These are phyloP conservation scores for Bombus confusus DNA, from an alignment of 1,140 invertebrate genomes.

Conservation along the genomic window DNA sequence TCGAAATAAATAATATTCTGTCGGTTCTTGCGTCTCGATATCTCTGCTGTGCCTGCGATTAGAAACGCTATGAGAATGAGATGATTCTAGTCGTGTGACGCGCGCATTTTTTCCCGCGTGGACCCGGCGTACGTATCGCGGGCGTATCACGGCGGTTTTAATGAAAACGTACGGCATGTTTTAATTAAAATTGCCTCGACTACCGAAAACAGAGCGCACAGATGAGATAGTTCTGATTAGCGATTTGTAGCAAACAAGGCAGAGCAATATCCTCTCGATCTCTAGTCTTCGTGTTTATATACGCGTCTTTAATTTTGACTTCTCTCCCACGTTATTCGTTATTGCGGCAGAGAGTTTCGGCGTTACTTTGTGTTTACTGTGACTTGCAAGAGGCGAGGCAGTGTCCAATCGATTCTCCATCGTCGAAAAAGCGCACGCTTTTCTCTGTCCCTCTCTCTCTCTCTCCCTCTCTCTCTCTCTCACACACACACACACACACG, in stretches of 20 bases:
- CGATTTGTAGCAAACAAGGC: constrained; percentile 43
- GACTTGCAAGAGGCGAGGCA: constrained; percentile 48
- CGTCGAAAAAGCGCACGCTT: constrained; percentile 44
- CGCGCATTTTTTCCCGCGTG: not conserved
- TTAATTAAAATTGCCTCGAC: constrained; percentile 40
- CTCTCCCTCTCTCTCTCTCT: not conserved
- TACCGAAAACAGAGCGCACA: not conserved
- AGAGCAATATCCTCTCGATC: constrained; percentile 44
- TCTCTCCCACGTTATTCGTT: constrained; percentile 30
- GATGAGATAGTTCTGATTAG: constrained; percentile 41
- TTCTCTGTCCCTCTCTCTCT: not conserved
- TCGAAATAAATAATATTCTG: too few relatives aligned
- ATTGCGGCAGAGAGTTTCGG: constrained; percentile 35
- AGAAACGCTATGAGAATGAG: not conserved
- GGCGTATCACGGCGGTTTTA: constrained; percentile 8
- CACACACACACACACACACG: too few relatives aligned
- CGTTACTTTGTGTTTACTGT: constrained; percentile 55
- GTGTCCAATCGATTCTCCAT: constrained; percentile 60
- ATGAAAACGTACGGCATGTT: constrained; percentile 43
- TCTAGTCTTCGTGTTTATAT: constrained; percentile 23
- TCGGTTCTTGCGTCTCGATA: not conserved
- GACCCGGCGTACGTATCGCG: not conserved
- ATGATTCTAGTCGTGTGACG: not conserved
- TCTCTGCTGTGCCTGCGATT: not conserved
- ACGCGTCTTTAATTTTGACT: constrained; percentile 44